Percentiles rank a stretch among this genome's conserved stretches.
Conservation (phyloP, 2,797 vertebrate species). For the Lepus oiostolus region DNA sequence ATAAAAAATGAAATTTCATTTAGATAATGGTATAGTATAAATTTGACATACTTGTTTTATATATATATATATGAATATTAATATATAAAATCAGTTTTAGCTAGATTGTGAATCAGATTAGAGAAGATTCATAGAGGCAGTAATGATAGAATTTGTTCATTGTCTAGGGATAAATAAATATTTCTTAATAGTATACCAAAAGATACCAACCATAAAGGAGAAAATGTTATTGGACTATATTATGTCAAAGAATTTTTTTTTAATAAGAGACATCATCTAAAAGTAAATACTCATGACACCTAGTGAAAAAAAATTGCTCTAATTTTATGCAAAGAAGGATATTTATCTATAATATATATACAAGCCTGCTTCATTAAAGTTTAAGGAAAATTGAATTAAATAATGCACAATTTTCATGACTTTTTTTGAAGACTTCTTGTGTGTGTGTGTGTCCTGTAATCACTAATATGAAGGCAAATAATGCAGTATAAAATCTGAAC, state of each 20-base stretch:
- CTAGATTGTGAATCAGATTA: not conserved
- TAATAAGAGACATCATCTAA: not conserved
- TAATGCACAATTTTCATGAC: too few species aligned
- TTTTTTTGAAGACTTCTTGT: too few species aligned
- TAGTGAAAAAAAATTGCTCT: not conserved
- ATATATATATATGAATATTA: not conserved
- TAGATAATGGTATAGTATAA: not conserved
- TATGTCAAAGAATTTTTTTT: not conserved
- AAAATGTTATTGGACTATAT: not conserved
- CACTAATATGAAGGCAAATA: too few species aligned
- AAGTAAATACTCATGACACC: not conserved
- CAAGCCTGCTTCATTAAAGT: too few species aligned
- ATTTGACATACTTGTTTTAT: not conserved
- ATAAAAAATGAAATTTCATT: not conserved
- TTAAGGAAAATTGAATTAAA: too few species aligned
- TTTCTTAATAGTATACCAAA: not conserved
- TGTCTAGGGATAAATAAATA: not conserved
- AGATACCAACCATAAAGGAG: not conserved
- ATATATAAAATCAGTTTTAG: not conserved
- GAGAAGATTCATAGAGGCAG: slow-evolving; percentile 10
- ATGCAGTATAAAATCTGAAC: too few species aligned
- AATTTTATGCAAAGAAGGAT: not conserved
- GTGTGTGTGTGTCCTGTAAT: too few species aligned
- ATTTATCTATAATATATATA: not conserved
- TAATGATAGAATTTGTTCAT: not conserved